Base-by-base conservation (phyloP, 1,140 invertebrate genomes). In the Triops cancriformis region DNA sequence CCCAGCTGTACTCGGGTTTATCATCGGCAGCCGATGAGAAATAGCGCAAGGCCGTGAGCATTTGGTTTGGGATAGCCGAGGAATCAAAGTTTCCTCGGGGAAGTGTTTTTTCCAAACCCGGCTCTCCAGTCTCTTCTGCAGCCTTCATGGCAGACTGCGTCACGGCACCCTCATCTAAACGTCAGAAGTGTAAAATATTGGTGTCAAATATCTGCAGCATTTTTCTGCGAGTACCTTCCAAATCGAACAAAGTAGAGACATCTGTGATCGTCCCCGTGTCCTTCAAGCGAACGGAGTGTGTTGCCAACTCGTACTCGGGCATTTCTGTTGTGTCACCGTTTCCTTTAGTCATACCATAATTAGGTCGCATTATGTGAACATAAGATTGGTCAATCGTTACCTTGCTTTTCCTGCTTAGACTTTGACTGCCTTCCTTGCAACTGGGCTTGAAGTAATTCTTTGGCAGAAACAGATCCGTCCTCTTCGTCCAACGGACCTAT, bases 241-340 rank as follows among this genome's bases (percentile, higher is more conserved):
- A 73, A 75, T 86, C 85, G 84, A 85, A 86, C 5, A 87, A 80
- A 23, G 85, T 84, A 80, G 83, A 82, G 1, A 87, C 84, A 80
- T 86, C 85, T 11, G 85, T 81, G 14, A 87, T 78, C n/a, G 84
- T 82, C 4, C 86, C 86, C 51, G 84, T 85, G n/a, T 84, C 79
- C n/a, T 83, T 78, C 1, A 86, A 83, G 81, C 85, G 85, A 6
- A 87, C 85, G 18, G 85, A 85, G 81, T 87, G 86, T n/a, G 86
- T 86, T 0, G 85, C 86, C 73, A 86, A 80, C 79, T 86, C 86
- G 82, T 87, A 87, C 26, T 73, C 75, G 14, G 73, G 37, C n/a
- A 74, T 72, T 73, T 76, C 64, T 26, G 51, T 28, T 1, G 28
- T 31, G 23, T 18, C 74, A 14, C 23, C 26, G 23, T 74, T 45